phyloP scores from a whole-genome alignment of 2,113 vertebrate genomes.

The Coracopsis vasa region DNA sequence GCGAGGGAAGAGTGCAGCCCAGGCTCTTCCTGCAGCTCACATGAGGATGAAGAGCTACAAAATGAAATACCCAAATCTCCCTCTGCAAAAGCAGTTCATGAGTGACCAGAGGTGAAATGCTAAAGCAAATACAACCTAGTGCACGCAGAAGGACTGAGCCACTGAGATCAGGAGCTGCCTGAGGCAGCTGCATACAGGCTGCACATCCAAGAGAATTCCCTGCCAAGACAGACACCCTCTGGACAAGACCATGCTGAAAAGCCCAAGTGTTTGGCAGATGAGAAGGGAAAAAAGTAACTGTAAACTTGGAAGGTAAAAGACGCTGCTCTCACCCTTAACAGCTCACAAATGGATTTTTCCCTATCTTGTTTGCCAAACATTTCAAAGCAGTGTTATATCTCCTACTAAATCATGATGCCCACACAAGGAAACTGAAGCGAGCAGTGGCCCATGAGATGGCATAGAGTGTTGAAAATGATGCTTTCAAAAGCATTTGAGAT shows the following conservation, averaged over 20 bases:
- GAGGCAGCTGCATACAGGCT: neutral
- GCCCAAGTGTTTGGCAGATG: neutral
- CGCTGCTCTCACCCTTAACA: neutral
- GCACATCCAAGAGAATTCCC: neutral
- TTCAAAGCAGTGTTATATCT: neutral
- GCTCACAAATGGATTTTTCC: neutral
- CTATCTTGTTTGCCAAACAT: neutral
- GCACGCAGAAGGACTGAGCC: accelerated
- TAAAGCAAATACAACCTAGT: accelerated
- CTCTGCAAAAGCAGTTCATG: neutral
- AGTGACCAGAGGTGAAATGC: neutral
- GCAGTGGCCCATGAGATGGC: neutral
- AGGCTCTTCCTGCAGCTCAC: neutral
- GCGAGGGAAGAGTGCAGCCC: neutral
- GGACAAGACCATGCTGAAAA: neutral
- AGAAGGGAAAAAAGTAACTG: neutral
- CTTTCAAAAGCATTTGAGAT: neutral
- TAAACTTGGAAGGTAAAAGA: neutral
- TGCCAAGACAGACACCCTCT: neutral
- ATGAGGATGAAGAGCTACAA: neutral
- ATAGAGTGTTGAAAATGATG: neutral
- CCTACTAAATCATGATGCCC: neutral
- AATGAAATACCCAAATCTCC: neutral
- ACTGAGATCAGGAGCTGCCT: neutral
- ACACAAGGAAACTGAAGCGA: neutral